These are phyloP conservation scores for Picus viridis DNA, from an alignment of 2,797 vertebrate species.

Conservation along the genomic window DNA sequence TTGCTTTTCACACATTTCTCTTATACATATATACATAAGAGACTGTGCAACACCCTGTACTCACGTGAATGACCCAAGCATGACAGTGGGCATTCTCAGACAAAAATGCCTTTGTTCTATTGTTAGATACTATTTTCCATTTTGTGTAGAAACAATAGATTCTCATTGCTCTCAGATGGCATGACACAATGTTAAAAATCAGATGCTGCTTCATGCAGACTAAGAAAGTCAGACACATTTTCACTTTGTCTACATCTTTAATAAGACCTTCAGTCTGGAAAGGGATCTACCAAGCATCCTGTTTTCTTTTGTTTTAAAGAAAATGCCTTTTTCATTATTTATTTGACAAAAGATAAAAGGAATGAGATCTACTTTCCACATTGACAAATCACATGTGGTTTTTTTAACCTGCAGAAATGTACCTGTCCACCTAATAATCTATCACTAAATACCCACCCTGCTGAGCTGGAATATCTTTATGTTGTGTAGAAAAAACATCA, in stretches of 20 bases:
- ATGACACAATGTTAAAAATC: constrained; percentile 36
- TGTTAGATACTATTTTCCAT: background rate
- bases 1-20: background rate
- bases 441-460: background rate
- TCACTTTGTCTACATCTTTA: constrained; percentile 30
- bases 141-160: constrained; percentile 30
- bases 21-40: background rate
- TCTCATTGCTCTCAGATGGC: constrained; percentile 4
- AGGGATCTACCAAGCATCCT: background rate
- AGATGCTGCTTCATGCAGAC: constrained; percentile 13
- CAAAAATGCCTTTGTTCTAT: background rate
- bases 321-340: background rate
- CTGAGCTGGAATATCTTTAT: background rate
- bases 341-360: background rate
- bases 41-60: background rate
- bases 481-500: background rate
- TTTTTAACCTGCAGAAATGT: background rate
- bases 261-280: background rate
- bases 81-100: background rate
- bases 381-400: background rate
- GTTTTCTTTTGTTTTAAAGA: background rate
- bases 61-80: background rate
- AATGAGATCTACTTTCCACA: background rate
- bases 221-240: constrained; percentile 25
- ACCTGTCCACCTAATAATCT: background rate